phyloP scores from a whole-genome alignment of 2,113 vertebrate species.

The Chionis minor region DNA sequence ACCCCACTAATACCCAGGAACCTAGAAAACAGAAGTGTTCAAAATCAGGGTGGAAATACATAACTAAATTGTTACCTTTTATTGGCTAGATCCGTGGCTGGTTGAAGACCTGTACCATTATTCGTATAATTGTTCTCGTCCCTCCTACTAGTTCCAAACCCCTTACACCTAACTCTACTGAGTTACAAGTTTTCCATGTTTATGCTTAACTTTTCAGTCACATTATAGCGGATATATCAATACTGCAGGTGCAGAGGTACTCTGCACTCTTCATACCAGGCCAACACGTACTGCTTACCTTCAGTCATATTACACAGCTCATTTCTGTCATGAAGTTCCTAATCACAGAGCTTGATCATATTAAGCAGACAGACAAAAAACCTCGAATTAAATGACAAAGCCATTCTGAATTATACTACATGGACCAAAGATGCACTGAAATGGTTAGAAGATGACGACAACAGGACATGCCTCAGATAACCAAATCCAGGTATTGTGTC shows the following conservation, averaged over 20 bases:
- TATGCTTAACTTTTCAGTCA: background rate
- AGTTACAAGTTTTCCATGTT: background rate
- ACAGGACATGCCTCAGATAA: background rate
- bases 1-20: background rate
- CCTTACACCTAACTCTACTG: background rate
- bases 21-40: background rate
- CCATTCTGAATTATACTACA: background rate
- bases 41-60: background rate
- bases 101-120: background rate
- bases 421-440: background rate
- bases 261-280: background rate
- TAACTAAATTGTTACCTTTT: background rate
- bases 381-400: background rate
- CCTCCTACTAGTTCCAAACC: background rate
- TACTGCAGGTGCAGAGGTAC: background rate
- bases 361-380: background rate
- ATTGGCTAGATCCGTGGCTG: background rate
- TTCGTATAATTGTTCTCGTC: background rate
- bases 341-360: background rate
- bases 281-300: background rate
- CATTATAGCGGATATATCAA: background rate
- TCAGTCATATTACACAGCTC: background rate
- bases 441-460: background rate
- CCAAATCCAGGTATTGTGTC: background rate
- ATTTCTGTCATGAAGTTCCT: background rate